Base-by-base conservation (phyloP, 2,797 vertebrate species). In the Melanotaenia nigrans region DNA sequence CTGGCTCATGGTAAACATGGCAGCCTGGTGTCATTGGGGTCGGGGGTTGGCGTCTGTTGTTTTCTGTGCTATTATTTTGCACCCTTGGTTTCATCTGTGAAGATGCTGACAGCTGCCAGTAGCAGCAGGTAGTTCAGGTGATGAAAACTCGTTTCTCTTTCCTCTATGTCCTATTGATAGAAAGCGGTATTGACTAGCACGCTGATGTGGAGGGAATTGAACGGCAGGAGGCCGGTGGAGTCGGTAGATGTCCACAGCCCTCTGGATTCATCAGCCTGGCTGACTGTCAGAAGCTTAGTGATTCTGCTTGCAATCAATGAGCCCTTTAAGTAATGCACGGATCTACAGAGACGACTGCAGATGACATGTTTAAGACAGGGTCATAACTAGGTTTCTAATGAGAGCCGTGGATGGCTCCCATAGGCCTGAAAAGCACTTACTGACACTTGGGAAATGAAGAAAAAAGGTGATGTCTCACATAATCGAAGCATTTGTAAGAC, bases 241-340 rank as follows among this genome's bases (percentile, higher is more conserved):
- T 75, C 53, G 18, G 57, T 24, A 61, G 79, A 83, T 73, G 87
- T 81, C 73, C 81, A 70, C 30, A 57, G 71, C 69, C 79, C 80
- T 62, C 60, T 73, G 82, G 69, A 88, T 84, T 82, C 86, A 82
- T 89, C 86, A 85, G 79, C 71, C 75, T 11, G 64, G 61, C 65
- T 68, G 67, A 74, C 82, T 83, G 84, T 91, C 83, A 88, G 81
- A 83, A 63, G 60, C 71, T 55, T 47, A 65, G 78, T 65, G 83
- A 88, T 87, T 84, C 71, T 73, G 55, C 63, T 61, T 33, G 62
- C 74, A 87, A 90, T 92, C 90, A 84, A 89, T 91, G 87, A 86
- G 71, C 51, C 70, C 75, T 88, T 81, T 89, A 87, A 89, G 80
- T 87, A 85, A 90, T 84, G 82, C 75, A 79, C 61, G 72, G 73